Evolutionary conservation across 2,113 vertebrate species (phyloP).

Genomic region (Capreolus pygargus): DNA sequence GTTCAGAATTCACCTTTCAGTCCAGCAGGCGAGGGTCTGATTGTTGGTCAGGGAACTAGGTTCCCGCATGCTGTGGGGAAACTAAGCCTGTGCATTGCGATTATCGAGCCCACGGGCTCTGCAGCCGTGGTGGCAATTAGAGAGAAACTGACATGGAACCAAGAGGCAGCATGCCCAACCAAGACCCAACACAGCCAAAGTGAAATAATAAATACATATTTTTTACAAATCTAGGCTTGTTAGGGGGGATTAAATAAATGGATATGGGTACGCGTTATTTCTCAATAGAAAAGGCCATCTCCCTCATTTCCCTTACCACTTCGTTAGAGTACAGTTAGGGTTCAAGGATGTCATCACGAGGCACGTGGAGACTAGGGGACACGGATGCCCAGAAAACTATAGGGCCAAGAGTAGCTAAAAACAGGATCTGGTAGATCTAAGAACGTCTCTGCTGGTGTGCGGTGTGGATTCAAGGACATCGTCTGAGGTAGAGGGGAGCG

Average conservation of each 20-base stretch:
- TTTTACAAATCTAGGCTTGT: background rate
- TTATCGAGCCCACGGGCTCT: background rate
- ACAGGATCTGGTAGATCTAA: background rate
- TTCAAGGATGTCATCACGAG: background rate
- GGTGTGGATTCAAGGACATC: background rate
- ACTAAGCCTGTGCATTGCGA: background rate
- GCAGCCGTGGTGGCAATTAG: background rate
- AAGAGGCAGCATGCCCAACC: background rate
- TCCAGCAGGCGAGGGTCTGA: background rate
- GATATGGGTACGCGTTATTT: background rate
- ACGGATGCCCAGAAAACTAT: background rate
- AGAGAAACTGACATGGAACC: background rate
- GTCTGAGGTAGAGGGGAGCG: background rate
- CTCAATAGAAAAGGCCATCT: background rate
- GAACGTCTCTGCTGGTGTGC: background rate
- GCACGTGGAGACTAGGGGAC: background rate
- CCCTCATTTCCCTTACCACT: background rate
- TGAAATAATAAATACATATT: background rate
- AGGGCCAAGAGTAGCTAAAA: background rate
- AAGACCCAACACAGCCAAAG: background rate
- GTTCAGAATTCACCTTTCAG: background rate
- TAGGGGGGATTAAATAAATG: background rate
- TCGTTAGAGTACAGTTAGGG: background rate
- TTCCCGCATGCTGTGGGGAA: fast-evolving
- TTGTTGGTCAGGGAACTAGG: background rate